phyloP scores from a whole-genome alignment of 2,888 invertebrate genomes.

The Drosophila setosimentum region DNA sequence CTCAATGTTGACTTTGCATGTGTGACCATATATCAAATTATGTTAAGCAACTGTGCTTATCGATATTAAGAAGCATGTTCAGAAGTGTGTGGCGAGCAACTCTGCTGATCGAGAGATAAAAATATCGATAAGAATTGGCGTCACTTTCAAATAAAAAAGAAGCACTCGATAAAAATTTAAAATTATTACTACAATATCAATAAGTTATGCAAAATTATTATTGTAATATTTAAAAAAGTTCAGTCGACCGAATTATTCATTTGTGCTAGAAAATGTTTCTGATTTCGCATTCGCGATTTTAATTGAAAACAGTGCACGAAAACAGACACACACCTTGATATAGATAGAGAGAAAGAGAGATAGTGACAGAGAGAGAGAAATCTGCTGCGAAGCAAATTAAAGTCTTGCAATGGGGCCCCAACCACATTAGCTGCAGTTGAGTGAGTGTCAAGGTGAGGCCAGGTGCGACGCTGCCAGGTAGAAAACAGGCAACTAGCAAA shows the following conservation, averaged over 20 bases:
- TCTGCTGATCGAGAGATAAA: neutral
- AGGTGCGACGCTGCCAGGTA: slow-evolving; percentile 69
- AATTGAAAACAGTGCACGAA: slow-evolving; percentile 48
- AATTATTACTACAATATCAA: neutral
- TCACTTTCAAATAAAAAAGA: neutral
- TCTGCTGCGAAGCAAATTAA: slow-evolving; percentile 18
- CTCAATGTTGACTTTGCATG: neutral
- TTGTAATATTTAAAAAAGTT: neutral
- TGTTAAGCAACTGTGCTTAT: neutral
- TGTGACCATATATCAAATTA: neutral
- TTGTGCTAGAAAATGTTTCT: neutral
- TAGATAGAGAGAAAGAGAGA: neutral
- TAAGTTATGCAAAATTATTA: neutral
- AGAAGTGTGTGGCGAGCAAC: neutral
- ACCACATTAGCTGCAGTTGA: slow-evolving; percentile 78
- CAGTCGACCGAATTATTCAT: neutral
- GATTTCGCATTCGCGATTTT: slow-evolving; percentile 21
- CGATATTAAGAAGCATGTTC: neutral
- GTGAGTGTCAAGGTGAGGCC: slow-evolving; percentile 80
- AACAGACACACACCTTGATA: neutral
- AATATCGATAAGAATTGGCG: neutral
- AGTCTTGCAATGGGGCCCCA: slow-evolving; percentile 30
- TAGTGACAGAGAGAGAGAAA: neutral
- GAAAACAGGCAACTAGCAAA: slow-evolving; percentile 65
- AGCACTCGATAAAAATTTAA: neutral